A percentile compares a stretch with the other conserved stretches of the same genome.
phyloP scores from a whole-genome alignment of 2,888 invertebrate species.

The Drosophila parthenogenetica region DNA sequence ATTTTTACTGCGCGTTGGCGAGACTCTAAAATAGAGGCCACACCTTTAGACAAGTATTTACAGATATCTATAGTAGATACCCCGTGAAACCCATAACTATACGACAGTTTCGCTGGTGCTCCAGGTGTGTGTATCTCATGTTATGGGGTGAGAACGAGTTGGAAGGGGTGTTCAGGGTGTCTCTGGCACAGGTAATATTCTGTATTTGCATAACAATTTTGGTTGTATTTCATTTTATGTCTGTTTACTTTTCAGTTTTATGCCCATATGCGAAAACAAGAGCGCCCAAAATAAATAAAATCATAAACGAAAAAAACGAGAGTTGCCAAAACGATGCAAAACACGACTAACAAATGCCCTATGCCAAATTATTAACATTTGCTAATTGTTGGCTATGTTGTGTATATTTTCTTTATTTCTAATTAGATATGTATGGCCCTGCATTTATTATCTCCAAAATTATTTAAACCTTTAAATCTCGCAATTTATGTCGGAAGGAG shows the following conservation, averaged over 20 bases:
- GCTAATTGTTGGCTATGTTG: too few relatives aligned
- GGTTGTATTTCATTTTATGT: slow-evolving; percentile 66
- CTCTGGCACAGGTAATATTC: slow-evolving; percentile 55
- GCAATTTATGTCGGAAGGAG: too few relatives aligned
- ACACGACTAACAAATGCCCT: slow-evolving; percentile 13
- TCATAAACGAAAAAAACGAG: slow-evolving; percentile 51
- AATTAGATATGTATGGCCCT: too few relatives aligned
- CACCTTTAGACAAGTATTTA: slow-evolving; percentile 26
- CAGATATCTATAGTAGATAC: slow-evolving; percentile 12
- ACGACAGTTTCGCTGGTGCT: slow-evolving; percentile 40
- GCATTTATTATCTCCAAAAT: too few relatives aligned
- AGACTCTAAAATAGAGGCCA: slow-evolving; percentile 38
- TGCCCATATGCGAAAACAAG: slow-evolving; percentile 77
- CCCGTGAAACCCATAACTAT: slow-evolving; percentile 56
- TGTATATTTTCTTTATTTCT: too few relatives aligned
- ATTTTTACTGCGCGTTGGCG: slow-evolving; percentile 66
- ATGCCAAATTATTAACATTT: too few relatives aligned
- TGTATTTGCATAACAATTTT: slow-evolving; percentile 76
- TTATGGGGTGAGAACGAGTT: background rate
- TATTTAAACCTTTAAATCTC: too few relatives aligned
- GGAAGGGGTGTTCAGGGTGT: background rate
- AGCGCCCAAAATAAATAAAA: slow-evolving; percentile 64
- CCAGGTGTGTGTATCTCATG: slow-evolving; percentile 51
- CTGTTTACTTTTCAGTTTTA: slow-evolving; percentile 76
- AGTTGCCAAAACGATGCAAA: background rate